These are phyloP conservation scores for Sciurus niger DNA, from an alignment of 2,113 vertebrate genomes.

Conservation along the genomic window DNA sequence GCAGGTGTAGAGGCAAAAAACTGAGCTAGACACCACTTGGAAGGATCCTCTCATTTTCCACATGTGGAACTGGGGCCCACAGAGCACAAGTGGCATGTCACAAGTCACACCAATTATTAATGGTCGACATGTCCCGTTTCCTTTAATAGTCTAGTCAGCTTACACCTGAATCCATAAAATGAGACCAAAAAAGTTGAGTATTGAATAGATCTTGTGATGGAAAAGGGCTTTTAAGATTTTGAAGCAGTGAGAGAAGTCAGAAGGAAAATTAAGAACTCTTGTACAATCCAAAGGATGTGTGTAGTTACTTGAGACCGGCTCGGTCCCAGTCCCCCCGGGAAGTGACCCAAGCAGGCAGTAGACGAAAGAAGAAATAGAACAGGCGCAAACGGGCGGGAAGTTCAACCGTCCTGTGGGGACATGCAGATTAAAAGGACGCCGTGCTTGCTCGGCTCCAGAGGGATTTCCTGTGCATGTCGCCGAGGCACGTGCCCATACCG, in stretches of 20 bases:
- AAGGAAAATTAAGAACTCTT: not conserved
- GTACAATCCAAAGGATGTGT: not conserved
- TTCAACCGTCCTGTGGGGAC: not conserved
- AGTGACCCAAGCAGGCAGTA: not conserved
- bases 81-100: not conserved
- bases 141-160: not conserved
- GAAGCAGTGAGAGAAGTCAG: not conserved
- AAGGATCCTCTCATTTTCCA: not conserved
- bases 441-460: not conserved
- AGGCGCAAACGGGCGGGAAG: not conserved
- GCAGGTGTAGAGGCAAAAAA: not conserved
- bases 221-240: slow-evolving; percentile 29
- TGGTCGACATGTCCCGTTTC: not conserved
- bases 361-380: not conserved
- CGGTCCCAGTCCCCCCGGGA: not conserved
- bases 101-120: not conserved
- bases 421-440: not conserved
- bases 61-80: not conserved
- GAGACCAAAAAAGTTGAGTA: not conserved
- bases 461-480: not conserved
- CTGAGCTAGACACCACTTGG: not conserved
- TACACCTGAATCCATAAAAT: not conserved
- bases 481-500: not conserved
- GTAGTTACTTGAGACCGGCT: not conserved
- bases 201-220: not conserved